Base-by-base conservation (phyloP, 2,888 invertebrate species). In the Invenusta paracnida region DNA sequence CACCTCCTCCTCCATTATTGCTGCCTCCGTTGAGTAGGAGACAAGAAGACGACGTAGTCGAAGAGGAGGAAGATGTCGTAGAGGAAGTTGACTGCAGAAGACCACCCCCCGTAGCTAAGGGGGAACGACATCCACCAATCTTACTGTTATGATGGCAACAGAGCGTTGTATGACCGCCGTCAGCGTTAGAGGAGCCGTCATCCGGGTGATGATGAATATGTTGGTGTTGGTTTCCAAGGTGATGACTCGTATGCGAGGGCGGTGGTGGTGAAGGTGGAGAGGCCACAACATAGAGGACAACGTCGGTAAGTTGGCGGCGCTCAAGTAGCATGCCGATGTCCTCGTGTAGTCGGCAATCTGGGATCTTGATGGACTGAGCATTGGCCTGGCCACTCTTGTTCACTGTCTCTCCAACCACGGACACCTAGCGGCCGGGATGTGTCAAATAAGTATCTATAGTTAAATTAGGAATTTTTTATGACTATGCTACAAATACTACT, bases 301-400 rank as follows among this genome's bases (percentile, higher is more conserved):
- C 98, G 92, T 99, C 99, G 90, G 96, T 96, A 93, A 98, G 98
- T 92, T 96, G 95, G 93, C 97, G 96, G 92, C 96, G 95, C 93
- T 99, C 98, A 91, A 99, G 98, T 87, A 99, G 93, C 89, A 94
- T 94, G 84, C 96, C 97, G 91, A 98, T 93, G 93, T 99, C 98
- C 90, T 98, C 98, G 67, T 97, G 95, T 73, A 93, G 90, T 73
- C 91, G 90, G 89, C 93, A 93, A 95, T 94, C 92, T 94, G 95
- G 93, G 94, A 99, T 93, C 94, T 97, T 97, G 92, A 98, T 98
- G 92, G 97, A 97, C 90, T 97, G 95, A 90, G 97, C 96, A 92
- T 96, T 98, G 90, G 96, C 96, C 93, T 99, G 98, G 88, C 98
- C 98, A 89, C 97, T 97, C 90, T 98, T 96, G 93, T 99, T 99